phyloP scores from a whole-genome alignment of 2,888 invertebrate genomes.

The Watsonalla binaria region DNA sequence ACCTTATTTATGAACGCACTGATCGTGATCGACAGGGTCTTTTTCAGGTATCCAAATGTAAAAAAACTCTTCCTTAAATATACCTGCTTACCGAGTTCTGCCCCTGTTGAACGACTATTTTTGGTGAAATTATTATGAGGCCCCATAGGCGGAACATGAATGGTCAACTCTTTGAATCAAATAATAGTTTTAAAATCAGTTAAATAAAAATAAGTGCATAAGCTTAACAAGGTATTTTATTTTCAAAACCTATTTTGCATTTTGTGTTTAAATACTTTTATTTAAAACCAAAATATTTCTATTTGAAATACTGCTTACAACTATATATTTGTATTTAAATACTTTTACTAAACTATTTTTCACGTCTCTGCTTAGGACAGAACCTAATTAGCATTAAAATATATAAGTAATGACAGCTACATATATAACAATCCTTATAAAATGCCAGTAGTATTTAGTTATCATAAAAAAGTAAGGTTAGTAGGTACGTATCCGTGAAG shows the following conservation, averaged over 20 bases:
- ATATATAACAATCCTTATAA: too few relatives aligned
- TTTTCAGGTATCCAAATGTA: too few relatives aligned
- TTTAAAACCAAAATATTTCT: not conserved
- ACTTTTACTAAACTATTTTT: constrained; percentile 3
- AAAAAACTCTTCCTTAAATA: too few relatives aligned
- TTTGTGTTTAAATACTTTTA: constrained; percentile 1
- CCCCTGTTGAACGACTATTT: constrained; percentile 18
- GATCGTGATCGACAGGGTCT: too few relatives aligned
- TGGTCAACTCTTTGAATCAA: constrained; percentile 10
- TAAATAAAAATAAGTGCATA: not conserved
- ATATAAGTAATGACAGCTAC: too few relatives aligned
- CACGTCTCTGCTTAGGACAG: not conserved
- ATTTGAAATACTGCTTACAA: not conserved
- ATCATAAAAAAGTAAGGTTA: too few relatives aligned
- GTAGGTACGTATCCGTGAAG: too few relatives aligned
- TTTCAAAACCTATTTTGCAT: not conserved
- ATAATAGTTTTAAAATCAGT: constrained; percentile 5
- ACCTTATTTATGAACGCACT: too few relatives aligned
- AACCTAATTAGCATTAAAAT: too few relatives aligned
- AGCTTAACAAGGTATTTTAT: constrained; percentile 5
- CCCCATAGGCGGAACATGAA: constrained; percentile 14
- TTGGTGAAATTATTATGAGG: constrained; percentile 15
- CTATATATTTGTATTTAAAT: constrained; percentile 1
- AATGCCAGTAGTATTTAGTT: too few relatives aligned
- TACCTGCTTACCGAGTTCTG: constrained; percentile 17